Conservation (phyloP, 2,888 invertebrate species). For the Busseola fusca region DNA sequence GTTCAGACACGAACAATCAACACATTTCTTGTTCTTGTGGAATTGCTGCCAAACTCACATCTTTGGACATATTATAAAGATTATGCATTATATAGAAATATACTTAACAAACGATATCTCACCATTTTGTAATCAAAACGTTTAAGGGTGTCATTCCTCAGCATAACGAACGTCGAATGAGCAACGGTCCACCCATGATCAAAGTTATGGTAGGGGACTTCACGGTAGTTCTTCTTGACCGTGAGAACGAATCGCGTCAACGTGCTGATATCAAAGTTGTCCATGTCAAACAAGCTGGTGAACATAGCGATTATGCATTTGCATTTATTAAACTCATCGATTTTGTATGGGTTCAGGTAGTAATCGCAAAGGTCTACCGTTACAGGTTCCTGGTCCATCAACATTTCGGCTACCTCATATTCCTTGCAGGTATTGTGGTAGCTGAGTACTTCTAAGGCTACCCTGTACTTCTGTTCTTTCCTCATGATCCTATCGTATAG, state of each 20-base stretch:
- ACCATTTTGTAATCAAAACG: slow-evolving; percentile 77
- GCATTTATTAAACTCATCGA: slow-evolving; percentile 92
- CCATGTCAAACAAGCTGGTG: slow-evolving; percentile 91
- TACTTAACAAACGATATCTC: slow-evolving; percentile 27
- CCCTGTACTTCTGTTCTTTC: slow-evolving; percentile 94
- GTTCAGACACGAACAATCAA: neutral
- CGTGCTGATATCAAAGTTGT: slow-evolving; percentile 91
- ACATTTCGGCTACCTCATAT: slow-evolving; percentile 89
- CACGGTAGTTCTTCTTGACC: slow-evolving; percentile 94
- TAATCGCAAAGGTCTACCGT: slow-evolving; percentile 87
- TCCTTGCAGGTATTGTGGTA: slow-evolving; percentile 95
- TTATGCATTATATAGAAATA: neutral
- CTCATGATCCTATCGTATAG: slow-evolving; percentile 94
- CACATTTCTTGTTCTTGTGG: no score
- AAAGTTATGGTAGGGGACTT: slow-evolving; percentile 96
- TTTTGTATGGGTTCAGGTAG: slow-evolving; percentile 92
- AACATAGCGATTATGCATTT: slow-evolving; percentile 93
- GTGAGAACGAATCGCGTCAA: slow-evolving; percentile 93
- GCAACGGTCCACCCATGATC: slow-evolving; percentile 96
- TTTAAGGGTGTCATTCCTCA: slow-evolving; percentile 85
- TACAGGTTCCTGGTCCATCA: slow-evolving; percentile 63
- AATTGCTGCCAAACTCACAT: neutral
- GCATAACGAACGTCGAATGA: slow-evolving; percentile 93
- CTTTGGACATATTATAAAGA: neutral
- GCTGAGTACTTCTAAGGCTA: slow-evolving; percentile 94